phyloP scores from a whole-genome alignment of 35 echinoderm and acorn worm genomes.

The Lytechinus variegatus region DNA sequence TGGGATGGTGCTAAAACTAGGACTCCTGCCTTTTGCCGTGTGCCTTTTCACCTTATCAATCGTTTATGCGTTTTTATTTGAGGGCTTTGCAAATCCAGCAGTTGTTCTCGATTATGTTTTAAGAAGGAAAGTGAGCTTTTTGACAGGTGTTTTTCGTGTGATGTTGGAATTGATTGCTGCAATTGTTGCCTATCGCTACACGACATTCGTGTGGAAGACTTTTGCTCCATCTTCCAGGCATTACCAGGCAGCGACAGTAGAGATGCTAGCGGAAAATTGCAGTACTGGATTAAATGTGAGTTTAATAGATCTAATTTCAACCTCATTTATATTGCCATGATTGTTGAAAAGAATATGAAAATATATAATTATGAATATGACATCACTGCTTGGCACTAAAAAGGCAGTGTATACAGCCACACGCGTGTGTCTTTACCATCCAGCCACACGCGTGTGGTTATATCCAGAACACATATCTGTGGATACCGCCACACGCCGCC shows the following conservation, averaged over 20 bases:
- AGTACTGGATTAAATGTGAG: constrained; percentile 24
- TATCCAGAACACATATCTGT: too few relatives aligned
- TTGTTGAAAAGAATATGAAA: too few relatives aligned
- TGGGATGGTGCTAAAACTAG: constrained; percentile 76
- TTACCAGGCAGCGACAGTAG: constrained; percentile 27
- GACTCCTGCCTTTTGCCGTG: constrained; percentile 65
- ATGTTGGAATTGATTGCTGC: constrained; percentile 72
- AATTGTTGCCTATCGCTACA: constrained; percentile 69
- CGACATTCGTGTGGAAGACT: constrained; percentile 67
- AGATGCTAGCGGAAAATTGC: constrained; percentile 32
- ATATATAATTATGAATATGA: too few relatives aligned
- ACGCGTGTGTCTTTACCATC: too few relatives aligned
- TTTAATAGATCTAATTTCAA: not conserved
- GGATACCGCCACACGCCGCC: too few relatives aligned
- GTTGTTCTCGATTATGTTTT: constrained; percentile 71
- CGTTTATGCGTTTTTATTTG: constrained; percentile 78
- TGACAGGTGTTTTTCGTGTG: constrained; percentile 63
- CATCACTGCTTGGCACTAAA: too few relatives aligned
- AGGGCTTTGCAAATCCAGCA: constrained; percentile 84
- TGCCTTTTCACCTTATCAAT: constrained; percentile 62
- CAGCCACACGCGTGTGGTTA: too few relatives aligned
- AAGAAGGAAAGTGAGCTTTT: constrained; percentile 63
- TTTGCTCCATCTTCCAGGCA: not conserved
- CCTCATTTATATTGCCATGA: too few relatives aligned
- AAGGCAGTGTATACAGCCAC: too few relatives aligned